Evolutionary conservation across 2,888 invertebrate species (phyloP), one percentile per base, ranked within the genome.

Genomic region (Invenusta paracnida): DNA sequence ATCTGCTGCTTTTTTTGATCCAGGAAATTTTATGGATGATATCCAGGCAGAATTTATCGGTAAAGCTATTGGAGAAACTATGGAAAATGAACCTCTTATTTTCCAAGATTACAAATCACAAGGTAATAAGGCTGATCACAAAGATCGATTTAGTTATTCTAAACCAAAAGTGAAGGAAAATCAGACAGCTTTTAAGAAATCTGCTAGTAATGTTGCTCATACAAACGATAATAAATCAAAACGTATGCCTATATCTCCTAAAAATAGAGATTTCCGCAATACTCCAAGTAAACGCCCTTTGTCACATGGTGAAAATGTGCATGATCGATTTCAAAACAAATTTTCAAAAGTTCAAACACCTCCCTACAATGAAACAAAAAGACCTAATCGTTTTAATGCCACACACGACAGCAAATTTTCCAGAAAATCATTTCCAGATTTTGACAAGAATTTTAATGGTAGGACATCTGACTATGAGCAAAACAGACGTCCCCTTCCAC

Each of bases 1-100:
- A 73, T 73, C 17, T 73, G 25, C 17, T 13, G 5, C 73, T 73
- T n/a, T 23, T n/a, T 73, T 25, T 13, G 25, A 23, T 5, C 23
- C 11, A 73, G 73, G 25, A 2, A 73, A 23, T 73, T 13, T 73
- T 73, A 2, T 73, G 5, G 73, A 73, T 73, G 73, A 73, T 25
- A 73, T 73, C 23, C 11, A 73, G 23, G 73, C 73, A n/a, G 73
- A 73, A 73, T 73, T 73, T 73, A 73, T 73, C 23, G 73, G 73
- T 5, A 73, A 73, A 73, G 73, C 73, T 2, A 73, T 73, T 13
- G 23, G 5, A 23, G 73, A 73, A 73, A 73, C 73, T 2, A 2
- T 73, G 23, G 73, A 73, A 23, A 73, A 73, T 13, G 25, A 73
- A 25, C 11, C 27, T 13, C 5, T 73, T 13, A 5, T 73, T 25